Evolutionary conservation across 2,797 vertebrate species (phyloP).

Genomic region (Bryconaethiops microstoma): DNA sequence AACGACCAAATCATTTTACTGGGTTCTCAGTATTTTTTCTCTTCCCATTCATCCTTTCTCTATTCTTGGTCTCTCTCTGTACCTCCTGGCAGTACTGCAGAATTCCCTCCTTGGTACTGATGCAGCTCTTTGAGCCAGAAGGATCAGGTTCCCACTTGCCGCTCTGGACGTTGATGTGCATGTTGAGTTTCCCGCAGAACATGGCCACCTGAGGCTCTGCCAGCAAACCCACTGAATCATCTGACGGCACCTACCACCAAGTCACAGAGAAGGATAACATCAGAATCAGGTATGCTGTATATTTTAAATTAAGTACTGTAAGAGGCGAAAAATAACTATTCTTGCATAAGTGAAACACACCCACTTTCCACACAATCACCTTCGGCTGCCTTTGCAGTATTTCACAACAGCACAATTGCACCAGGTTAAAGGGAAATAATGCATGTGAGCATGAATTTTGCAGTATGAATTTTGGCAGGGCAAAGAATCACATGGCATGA

Average conservation of each 20-base stretch:
- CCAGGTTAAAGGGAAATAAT: not conserved
- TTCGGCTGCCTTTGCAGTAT: not conserved
- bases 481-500: not conserved
- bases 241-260: slow-evolving; percentile 79
- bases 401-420: not conserved
- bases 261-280: slow-evolving; percentile 1
- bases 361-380: not conserved
- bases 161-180: slow-evolving; percentile 89
- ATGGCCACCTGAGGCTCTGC: slow-evolving; percentile 89
- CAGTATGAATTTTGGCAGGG: not conserved
- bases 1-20: not conserved
- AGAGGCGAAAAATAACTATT: not conserved
- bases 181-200: slow-evolving; percentile 89
- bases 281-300: not conserved
- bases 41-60: not conserved
- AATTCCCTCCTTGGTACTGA: slow-evolving; percentile 86
- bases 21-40: not conserved
- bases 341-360: not conserved
- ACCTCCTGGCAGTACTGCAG: slow-evolving; percentile 90
- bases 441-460: too few relatives aligned
- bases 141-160: slow-evolving; percentile 88
- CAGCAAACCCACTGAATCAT: slow-evolving; percentile 81
- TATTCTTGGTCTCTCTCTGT: slow-evolving; percentile 55
- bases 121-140: slow-evolving; percentile 83
- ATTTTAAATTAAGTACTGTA: not conserved